Percentiles rank a stretch among this genome's conserved stretches.
Conservation (phyloP, 2,113 vertebrate genomes). For the Pampusana beccarii region DNA sequence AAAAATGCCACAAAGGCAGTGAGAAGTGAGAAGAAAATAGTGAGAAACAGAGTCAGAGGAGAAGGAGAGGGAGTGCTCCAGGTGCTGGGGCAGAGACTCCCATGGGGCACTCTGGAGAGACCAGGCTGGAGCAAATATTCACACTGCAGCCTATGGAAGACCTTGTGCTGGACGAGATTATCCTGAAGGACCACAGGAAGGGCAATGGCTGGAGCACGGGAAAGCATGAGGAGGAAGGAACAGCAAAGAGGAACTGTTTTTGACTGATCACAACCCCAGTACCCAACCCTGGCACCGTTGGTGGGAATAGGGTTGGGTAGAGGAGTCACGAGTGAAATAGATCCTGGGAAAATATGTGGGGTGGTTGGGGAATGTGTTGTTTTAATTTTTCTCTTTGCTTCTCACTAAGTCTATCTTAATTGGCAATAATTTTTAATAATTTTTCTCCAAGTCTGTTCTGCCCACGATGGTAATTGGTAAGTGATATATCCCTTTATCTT, state of each 20-base stretch:
- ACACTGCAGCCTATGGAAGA: neutral
- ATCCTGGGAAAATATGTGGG: neutral
- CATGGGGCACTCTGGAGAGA: too few species aligned
- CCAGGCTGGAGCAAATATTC: neutral
- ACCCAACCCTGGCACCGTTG: rapidly evolving
- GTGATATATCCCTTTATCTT: neutral
- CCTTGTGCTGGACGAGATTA: rapidly evolving
- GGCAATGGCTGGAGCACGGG: neutral
- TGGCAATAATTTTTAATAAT: neutral
- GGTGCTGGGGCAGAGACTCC: neutral
- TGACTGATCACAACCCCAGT: rapidly evolving
- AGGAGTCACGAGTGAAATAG: neutral
- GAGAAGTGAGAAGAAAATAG: neutral
- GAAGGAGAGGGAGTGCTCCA: neutral
- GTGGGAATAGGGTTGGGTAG: rapidly evolving
- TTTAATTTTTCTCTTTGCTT: neutral
- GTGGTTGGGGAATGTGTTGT: rapidly evolving
- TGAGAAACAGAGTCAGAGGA: neutral
- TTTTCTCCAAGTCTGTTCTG: neutral
- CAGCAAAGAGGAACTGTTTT: neutral
- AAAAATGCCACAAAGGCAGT: neutral
- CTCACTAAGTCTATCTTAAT: neutral
- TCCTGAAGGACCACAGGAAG: neutral
- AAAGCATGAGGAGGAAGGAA: neutral
- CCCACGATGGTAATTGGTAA: neutral